Base-by-base conservation (phyloP, 2,797 vertebrate genomes). In the Silurus aristotelis region DNA sequence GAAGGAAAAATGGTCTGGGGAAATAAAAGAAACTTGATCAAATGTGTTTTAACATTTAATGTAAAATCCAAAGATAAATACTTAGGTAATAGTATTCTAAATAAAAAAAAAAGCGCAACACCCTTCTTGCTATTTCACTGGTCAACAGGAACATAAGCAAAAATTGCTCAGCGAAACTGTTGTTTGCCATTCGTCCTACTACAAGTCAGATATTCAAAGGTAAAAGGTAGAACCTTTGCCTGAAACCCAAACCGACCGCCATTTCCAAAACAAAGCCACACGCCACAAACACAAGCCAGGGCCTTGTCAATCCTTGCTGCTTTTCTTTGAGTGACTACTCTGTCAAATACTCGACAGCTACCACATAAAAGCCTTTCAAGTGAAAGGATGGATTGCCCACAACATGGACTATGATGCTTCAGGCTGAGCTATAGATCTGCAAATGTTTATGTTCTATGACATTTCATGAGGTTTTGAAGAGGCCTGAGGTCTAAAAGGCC, bases 291-390 rank as follows among this genome's bases (percentile, higher is more conserved):
- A 91, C 88, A 80, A 87, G 88, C 8, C 78, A 87, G 90, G 89
- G 89, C 63, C 90, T 88, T 91, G 91, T 93, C 92, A 93, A 84
- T 93, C 92, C 92, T 87, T 85, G 84, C 84, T 77, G 86, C 89
- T 80, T 87, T 79, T 84, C 89, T 83, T 85, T 90, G 87, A 92
- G 87, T 87, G 87, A 88, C 84, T 86, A 86, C 85, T 85, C 86
- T 87, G 86, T 89, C 89, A 89, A 86, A 85, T 25, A 80, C 63
- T 55, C 76, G 89, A 87, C 87, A 90, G 84, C 81, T 80, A 87
- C 80, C 78, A 87, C 86, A 86, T 89, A 87, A 87, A 85, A 85
- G 83, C 85, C 86, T 84, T 92, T 91, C 73, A 85, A 73, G 58
- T 56, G 52, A 90, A 87, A 88, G 84, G 84, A 89, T 90, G 71